Base-by-base conservation (phyloP, 2,888 invertebrate species). In the Microctonus aethiopoides region DNA sequence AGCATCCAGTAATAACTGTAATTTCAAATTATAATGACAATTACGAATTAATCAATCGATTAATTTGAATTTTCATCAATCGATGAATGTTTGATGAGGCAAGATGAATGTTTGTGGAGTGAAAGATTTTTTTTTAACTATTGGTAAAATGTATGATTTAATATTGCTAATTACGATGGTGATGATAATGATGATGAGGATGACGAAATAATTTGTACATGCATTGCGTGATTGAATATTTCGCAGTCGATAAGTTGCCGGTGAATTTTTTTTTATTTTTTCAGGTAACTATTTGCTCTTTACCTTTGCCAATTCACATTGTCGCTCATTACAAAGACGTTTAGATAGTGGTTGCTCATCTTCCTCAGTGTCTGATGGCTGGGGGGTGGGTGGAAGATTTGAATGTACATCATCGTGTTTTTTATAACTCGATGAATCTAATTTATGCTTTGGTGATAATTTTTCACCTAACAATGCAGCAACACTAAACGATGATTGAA, bases 321-420 rank as follows among this genome's bases (percentile, higher is more conserved):
- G 90, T 83, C 89, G 89, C 79, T 91, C 87, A 51, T 87, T 79
- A 74, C 84, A 85, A 32, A 79, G 59, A 76, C 86, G 80, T 84
- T 90, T 90, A 71, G 86, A 84, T 22, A 88, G 87, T 32, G 89
- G 88, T 83, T 88, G 86, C 84, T 90, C 90, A 77, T 90, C 90
- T 86, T 94, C 92, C 87, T 95, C 95, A 0, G 94, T 94, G 85
- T 96, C 95, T 0, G 95, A 95, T 22, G 94, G 93, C 85, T 95
- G 94, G 0, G 95, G 95, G 2, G 95, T 95, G 68, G 94, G 84
- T 10, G 86, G 86, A 24, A 86, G 75, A 63, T 73, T 73, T 32
- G 74, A 72, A 56, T 72, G 67, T 4, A 60, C 39, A 56, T 75
- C 32, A 59, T 69, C 70, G 11, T 64, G 56, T n/a, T 20, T 52